Base-by-base conservation (phyloP, 2,113 vertebrate genomes). In the Labeo rohita region DNA sequence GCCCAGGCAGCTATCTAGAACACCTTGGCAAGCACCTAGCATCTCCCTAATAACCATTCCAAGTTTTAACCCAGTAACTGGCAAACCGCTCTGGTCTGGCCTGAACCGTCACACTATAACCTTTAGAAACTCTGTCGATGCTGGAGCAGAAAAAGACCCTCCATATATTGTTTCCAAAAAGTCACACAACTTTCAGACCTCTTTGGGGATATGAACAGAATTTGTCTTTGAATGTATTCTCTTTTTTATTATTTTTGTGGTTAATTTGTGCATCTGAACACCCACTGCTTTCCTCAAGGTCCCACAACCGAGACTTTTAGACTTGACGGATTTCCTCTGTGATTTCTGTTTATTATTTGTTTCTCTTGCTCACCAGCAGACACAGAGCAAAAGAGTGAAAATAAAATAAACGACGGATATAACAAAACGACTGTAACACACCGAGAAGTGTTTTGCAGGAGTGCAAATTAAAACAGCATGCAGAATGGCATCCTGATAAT, bases 201-300 rank as follows among this genome's bases (percentile, higher is more conserved):
- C 15, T 39, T 70, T 39, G 66, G 39, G 15, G 66, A 70, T 70
- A 70, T 70, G 66, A 70, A 70, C 68, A 43, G 8, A 70, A 43
- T 43, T 21, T 43, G 16, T 43, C 68, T 70, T 18, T 70, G 68
- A 70, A 70, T 21, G 16, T 21, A 39, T 43, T 39, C 0, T 18
- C 16, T 36, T 68, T 68, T 8, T 59, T 59, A 21, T 21, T 68
- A 15, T 66, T 70, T 70, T 18, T 70, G 66, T 43, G 68, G 16
- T 70, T 70, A 43, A 43, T 70, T 70, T 70, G 36, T 70, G 68
- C 68, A 43, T 70, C 68, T 43, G 36, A 21, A 70, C 68, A 70
- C 34, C 66, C 15, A 70, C 68, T 21, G 68, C 68, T 9, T 70
- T 70, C 68, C 15, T 39, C 34, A 18, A 15, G 39, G 66, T 70